These are phyloP conservation scores for Phainopepla nitens DNA, from an alignment of 2,113 vertebrate genomes.

Conservation along the genomic window DNA sequence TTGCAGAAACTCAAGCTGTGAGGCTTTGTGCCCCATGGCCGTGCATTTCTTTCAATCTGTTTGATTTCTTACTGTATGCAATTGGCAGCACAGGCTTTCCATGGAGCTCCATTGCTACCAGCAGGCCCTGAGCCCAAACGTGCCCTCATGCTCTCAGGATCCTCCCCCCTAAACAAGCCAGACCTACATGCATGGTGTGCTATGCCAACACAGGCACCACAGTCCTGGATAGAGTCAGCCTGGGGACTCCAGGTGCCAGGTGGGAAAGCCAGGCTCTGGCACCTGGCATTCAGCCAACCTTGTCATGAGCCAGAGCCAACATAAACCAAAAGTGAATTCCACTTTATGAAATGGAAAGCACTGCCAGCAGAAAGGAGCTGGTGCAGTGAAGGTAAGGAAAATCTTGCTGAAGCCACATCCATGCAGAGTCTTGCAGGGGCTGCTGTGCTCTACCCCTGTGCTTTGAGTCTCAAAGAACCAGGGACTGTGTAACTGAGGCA, in stretches of 20 bases:
- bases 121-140: not conserved
- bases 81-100: not conserved
- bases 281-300: not conserved
- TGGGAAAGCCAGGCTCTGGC: not conserved
- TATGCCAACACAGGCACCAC: not conserved
- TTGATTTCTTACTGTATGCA: not conserved
- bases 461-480: not conserved
- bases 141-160: not conserved
- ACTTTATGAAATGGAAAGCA: not conserved
- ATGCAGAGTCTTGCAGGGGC: not conserved
- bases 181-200: too few relatives aligned
- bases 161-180: not conserved
- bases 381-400: not conserved
- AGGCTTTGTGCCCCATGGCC: not conserved
- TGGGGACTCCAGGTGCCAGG: not conserved
- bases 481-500: not conserved
- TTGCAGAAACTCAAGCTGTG: not conserved
- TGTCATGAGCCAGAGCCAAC: accelerated
- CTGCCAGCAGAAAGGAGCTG: not conserved
- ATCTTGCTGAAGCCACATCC: not conserved
- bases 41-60: not conserved
- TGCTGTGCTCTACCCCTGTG: not conserved
- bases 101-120: not conserved
- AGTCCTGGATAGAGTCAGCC: not conserved
- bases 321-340: not conserved